Evolutionary conservation across 2,888 invertebrate genomes (phyloP), one percentile per base, ranked within the genome.

Genomic region (Dione juno): DNA sequence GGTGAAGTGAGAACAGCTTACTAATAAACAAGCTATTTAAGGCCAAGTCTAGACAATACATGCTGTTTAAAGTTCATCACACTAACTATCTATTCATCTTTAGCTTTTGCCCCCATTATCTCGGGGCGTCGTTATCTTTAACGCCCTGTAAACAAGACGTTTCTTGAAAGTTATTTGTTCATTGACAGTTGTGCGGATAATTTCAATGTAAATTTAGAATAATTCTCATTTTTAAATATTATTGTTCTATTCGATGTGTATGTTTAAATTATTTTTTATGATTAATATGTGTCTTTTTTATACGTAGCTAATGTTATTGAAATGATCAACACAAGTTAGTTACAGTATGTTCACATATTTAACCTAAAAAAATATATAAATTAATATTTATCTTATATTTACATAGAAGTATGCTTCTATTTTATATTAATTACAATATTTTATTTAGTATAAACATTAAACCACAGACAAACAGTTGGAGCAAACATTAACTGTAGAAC

Each of bases 71-170:
- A 85, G 90, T 90, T 90, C 90, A 88, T 86, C 90, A 91, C 81
- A 87, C 90, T 86, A 83, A 82, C 79, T 90, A 89, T 90, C 90
- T 77, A 82, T 82, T 82, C 88, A 87, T 89, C 89, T 90, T 87
- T 87, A 86, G 86, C 90, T 82, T 86, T 86, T 91, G 88, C 81
- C 86, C 90, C 77, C 77, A 76, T 76, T 90, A 90, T 90, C 90
- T 77, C 37, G 75, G 79, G 80, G 74, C 83, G 84, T 79, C 79
- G 84, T 74, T 79, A 88, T 81, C 76, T 71, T 77, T 80, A 79
- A 81, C 85, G 84, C 84, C 81, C 82, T 80, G 80, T 82, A 83
- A 82, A 88, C 85, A 86, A 78, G 57, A 52, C 77, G 77, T 84
- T 83, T 87, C 83, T 84, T 81, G 80, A 74, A 77, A 74, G 77